phyloP scores from a whole-genome alignment of 1,140 invertebrate genomes.

The Aphidius ervi region DNA sequence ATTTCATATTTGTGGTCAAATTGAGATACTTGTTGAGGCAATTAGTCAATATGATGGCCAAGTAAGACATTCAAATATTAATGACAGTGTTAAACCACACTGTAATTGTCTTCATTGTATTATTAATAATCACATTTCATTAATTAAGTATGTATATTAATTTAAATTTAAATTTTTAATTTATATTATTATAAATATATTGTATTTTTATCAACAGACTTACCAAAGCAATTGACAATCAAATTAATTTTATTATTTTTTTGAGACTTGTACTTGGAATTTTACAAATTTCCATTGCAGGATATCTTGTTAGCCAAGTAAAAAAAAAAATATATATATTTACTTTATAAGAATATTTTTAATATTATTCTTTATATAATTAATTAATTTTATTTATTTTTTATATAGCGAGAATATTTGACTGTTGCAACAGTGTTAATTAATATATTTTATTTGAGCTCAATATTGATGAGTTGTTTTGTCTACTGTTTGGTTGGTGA shows the following conservation, averaged over 20 bases:
- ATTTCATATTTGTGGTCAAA: conserved; percentile 8
- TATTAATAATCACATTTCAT: conserved; percentile 7
- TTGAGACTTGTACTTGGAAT: too few relatives aligned
- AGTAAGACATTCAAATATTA: neutral
- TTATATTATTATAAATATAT: neutral
- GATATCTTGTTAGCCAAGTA: too few relatives aligned
- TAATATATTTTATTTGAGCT: conserved; percentile 1
- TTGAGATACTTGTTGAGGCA: neutral
- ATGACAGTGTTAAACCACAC: neutral
- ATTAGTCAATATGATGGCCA: conserved; percentile 1
- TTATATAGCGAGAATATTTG: too few relatives aligned
- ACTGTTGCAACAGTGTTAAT: too few relatives aligned
- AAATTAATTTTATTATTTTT: too few relatives aligned
- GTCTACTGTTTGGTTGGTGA: conserved; percentile 15
- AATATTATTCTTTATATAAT: too few relatives aligned
- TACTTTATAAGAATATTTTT: too few relatives aligned
- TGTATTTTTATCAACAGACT: neutral
- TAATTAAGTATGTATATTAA: neutral
- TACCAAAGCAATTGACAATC: neutral
- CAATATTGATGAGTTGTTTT: neutral
- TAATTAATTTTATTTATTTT: too few relatives aligned
- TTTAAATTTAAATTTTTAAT: neutral
- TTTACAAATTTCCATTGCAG: too few relatives aligned
- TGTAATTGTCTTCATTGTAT: conserved; percentile 16
- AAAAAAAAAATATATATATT: too few relatives aligned